Percentiles rank a stretch among this genome's conserved stretches.
Conservation (phyloP, 2,113 vertebrate species). For the Taurulus bubalis region DNA sequence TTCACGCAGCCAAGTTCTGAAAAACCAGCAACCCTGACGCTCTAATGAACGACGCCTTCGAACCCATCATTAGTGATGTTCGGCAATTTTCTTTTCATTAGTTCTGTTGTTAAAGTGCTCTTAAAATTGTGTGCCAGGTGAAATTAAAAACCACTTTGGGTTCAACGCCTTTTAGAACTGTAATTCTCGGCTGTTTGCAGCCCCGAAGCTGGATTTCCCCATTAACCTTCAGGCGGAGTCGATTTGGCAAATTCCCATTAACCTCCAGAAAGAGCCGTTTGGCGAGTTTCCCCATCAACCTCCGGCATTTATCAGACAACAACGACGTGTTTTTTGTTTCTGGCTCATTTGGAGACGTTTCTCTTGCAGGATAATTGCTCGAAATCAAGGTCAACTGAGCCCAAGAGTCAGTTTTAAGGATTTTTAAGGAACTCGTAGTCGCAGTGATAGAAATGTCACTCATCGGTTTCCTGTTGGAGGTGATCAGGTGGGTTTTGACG, state of each 20-base stretch:
- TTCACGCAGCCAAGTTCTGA: background rate
- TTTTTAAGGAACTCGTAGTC: background rate
- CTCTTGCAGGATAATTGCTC: background rate
- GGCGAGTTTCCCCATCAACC: constrained; percentile 59
- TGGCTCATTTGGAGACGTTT: constrained; percentile 23
- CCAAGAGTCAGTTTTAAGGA: background rate
- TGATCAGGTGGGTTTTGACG: no score
- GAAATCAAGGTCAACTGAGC: constrained; percentile 12
- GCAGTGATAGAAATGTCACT: background rate
- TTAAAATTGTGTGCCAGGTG: constrained; percentile 48
- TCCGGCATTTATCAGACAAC: constrained; percentile 48
- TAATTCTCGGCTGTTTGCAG: constrained; percentile 61
- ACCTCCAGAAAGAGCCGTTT: constrained; percentile 43
- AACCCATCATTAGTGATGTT: background rate
- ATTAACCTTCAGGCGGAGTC: constrained; percentile 67
- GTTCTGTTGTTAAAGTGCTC: constrained; percentile 45
- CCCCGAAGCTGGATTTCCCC: constrained; percentile 55
- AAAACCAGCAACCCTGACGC: background rate
- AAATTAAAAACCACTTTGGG: constrained; percentile 41
- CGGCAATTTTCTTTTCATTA: constrained; percentile 25
- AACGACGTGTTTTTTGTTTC: constrained; percentile 27
- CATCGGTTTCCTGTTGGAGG: no score
- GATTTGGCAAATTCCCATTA: constrained; percentile 64
- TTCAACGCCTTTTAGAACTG: constrained; percentile 48
- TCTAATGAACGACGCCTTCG: background rate